phyloP scores from a whole-genome alignment of 2,797 vertebrate species.

The Poecilia wingei region DNA sequence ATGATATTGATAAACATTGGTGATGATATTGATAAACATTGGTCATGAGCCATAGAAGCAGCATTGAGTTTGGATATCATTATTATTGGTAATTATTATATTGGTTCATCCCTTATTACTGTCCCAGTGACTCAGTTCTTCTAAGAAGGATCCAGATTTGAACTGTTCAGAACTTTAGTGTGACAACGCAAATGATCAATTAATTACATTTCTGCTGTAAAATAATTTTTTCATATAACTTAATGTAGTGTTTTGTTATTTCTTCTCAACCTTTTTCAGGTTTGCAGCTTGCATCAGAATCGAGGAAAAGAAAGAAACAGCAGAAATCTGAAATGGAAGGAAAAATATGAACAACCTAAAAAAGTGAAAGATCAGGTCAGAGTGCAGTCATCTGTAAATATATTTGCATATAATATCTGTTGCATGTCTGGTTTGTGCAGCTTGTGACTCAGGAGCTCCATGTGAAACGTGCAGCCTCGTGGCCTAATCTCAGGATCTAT shows the following conservation, averaged over 20 bases:
- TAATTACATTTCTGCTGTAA: neutral
- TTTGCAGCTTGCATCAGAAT: neutral
- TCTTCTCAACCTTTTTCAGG: neutral
- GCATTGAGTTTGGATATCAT: neutral
- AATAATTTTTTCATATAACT: neutral
- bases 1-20: no score
- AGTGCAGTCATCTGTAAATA: neutral
- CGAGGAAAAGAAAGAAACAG: neutral
- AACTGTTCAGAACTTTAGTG: neutral
- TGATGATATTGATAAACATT: no score
- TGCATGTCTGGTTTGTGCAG: neutral
- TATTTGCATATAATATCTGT: neutral
- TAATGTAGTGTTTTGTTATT: neutral
- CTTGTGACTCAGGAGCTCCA: conserved; percentile 7
- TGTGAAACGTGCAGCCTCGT: conserved; percentile 46
- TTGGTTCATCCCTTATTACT: neutral
- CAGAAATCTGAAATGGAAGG: neutral
- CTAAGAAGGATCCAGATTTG: neutral
- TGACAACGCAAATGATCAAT: neutral
- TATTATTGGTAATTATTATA: neutral
- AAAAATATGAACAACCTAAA: neutral
- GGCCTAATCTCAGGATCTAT: conserved; percentile 63
- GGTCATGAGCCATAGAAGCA: no score
- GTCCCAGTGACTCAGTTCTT: neutral
- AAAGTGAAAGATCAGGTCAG: neutral